Base-by-base conservation (phyloP, 2,797 vertebrate genomes). In the Passerculus sandwichensis region DNA sequence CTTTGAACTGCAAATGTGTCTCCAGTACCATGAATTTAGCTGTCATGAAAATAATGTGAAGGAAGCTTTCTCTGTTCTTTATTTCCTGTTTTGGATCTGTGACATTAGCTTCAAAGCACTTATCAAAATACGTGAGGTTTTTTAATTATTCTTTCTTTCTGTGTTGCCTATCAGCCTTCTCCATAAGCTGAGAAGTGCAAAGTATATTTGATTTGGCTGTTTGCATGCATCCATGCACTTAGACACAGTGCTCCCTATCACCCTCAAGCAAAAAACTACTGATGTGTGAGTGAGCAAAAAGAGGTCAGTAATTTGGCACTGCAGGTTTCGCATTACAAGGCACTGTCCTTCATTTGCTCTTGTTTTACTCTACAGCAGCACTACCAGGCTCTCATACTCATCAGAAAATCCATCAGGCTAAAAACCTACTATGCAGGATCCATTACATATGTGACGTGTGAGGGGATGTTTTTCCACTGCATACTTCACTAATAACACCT, bases 301-400 rank as follows among this genome's bases (percentile, higher is more conserved):
- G 61, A 93, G 82, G 89, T 86, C 83, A 89, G 71, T 88, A 65
- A 73, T 77, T 69, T 36, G 75, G 69, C 47, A 16, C 54, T 27
- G 32, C 51, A 26, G 48, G 51, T 45, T 91, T 93, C 85, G 15
- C 60, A 36, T 87, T 93, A 57, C 56, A 88, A 40, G 47, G 56
- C 11, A 10, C 9, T 61, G 89, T 57, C 93, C 91, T 96, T 92
- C 91, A 85, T 91, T 92, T 95, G 67, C 69, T 93, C 80, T 94
- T 94, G 78, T 47, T 91, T 91, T 94, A 16, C 69, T 86, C 81
- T 79, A 61, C 4, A 5, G 5, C 61, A 45, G 25, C 1, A 0
- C 60, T 81, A 65, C 6, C 7, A 91, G 51, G 30, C 44, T 77
- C n/a, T 81, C 8, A 6, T 62, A 30, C 32, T 86, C 21, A 36